Percentiles rank a stretch among this genome's conserved stretches.
Conservation (phyloP, 2,113 vertebrate species). For the Notechis scutatus region DNA sequence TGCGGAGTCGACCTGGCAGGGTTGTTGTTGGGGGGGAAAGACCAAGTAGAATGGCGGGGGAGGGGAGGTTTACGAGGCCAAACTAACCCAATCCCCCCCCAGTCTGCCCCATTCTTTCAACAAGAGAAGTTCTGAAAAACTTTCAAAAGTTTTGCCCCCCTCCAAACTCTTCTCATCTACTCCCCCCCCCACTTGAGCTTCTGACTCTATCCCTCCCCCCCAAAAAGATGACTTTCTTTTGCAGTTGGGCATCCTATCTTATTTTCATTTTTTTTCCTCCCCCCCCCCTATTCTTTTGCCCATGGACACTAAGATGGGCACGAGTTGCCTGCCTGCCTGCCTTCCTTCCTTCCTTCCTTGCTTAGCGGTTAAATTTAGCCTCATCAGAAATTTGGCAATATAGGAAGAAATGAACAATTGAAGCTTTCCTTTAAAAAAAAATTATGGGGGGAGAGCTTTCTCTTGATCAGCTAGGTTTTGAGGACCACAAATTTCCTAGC, state of each 20-base stretch:
- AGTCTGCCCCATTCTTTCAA: neutral
- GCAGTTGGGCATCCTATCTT: neutral
- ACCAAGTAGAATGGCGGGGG: neutral
- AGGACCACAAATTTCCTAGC: neutral
- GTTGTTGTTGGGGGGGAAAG: neutral
- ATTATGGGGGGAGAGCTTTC: neutral
- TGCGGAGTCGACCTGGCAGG: neutral
- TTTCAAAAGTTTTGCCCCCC: too few species aligned
- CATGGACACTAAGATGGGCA: too few species aligned
- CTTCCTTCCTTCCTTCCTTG: too few species aligned
- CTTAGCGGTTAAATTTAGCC: neutral
- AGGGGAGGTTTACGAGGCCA: too few species aligned
- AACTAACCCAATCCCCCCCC: rapidly evolving
- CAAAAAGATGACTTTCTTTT: neutral
- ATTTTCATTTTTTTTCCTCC: too few species aligned
- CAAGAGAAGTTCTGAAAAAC: too few species aligned
- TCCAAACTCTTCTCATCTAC: too few species aligned
- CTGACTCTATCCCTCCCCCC: neutral
- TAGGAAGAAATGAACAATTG: neutral
- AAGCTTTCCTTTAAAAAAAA: neutral
- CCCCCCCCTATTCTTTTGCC: too few species aligned
- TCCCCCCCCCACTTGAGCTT: neutral
- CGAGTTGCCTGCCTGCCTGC: too few species aligned
- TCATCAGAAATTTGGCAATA: neutral
- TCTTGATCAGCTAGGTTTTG: neutral